phyloP scores from a whole-genome alignment of 2,797 vertebrate species.

The Pangasius larnaudii region DNA sequence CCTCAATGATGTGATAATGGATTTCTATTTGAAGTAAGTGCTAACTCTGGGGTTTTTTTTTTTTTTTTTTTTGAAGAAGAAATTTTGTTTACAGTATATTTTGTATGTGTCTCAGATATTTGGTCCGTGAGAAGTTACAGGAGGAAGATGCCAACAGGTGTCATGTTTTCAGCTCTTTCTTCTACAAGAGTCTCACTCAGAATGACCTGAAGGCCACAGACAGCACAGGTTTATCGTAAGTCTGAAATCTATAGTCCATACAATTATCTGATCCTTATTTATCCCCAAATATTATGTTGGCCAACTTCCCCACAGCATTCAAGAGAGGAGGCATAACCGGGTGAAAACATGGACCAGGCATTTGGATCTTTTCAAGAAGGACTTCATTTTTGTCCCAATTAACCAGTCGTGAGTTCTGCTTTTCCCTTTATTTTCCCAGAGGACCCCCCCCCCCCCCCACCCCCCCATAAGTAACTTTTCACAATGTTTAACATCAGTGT shows the following conservation, averaged over 20 bases:
- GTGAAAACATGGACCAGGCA: constrained; percentile 88
- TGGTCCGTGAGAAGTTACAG: constrained; percentile 82
- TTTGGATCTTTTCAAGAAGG: constrained; percentile 87
- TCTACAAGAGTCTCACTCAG: constrained; percentile 88
- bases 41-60: neutral
- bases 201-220: constrained; percentile 77
- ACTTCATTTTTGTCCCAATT: constrained; percentile 89
- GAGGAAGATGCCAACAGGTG: constrained; percentile 81
- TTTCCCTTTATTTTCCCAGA: neutral
- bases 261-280: neutral
- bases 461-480: neutral
- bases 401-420: constrained; percentile 83
- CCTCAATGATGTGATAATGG: constrained; percentile 89
- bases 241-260: constrained; percentile 26
- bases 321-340: constrained; percentile 81
- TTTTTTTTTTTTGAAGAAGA: neutral
- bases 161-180: constrained; percentile 88
- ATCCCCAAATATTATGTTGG: neutral
- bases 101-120: constrained; percentile 74
- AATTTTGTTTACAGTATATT: neutral
- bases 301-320: constrained; percentile 70
- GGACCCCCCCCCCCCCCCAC: neutral
- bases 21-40: constrained; percentile 87
- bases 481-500: neutral
- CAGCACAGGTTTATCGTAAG: constrained; percentile 81